Evolutionary conservation across 2,113 vertebrate genomes (phyloP), one percentile per base, ranked within the genome.

Genomic region (Lota lota): DNA sequence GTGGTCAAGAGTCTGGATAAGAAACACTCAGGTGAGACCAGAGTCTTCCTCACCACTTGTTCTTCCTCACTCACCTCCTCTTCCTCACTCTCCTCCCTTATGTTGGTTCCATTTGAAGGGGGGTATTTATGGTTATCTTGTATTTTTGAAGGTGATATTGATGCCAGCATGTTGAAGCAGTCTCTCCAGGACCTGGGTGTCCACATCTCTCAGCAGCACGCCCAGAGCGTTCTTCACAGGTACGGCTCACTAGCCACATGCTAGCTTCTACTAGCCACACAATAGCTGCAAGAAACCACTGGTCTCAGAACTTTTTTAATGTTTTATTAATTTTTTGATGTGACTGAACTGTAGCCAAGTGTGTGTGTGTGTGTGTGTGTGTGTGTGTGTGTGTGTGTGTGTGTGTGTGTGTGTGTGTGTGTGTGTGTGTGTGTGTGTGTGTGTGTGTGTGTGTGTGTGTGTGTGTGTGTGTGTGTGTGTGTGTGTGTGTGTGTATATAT

Each of bases 181-280:
- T 98, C 97, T 11, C 90, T 99, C 3, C 89, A 86, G 59, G 96
- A 97, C 80, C 90, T 99, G 18, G 96, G 97, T 0, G 96, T 99
- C 64, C 94, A 95, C 77, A 95, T 99, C 75, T 96, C 97, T 0
- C 92, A 92, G 1, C 92, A 95, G 75, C 95, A 98, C 64, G 96
- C 95, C 0, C 94, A 97, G 66, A 95, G 94, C 14, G 96, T 95
- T 73, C 91, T 99, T 8, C 91, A 94, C 73, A 95, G 96, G 97
- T 99, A 70, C 28, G 7, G 7, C 28, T 33, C 28, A 7, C 7
- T 86, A 7, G 66, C 40, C 21, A 56, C n/a, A 54, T 33, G 28
- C 28, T 33, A 33, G 28, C 28, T 7, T 33, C 28, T n/a, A n/a
- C n/a, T n/a, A n/a, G n/a, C n/a, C n/a, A n/a, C n/a, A n/a, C n/a